These are phyloP conservation scores for Eufriesea mexicana DNA, from an alignment of 1,140 invertebrate genomes.

Conservation along the genomic window DNA sequence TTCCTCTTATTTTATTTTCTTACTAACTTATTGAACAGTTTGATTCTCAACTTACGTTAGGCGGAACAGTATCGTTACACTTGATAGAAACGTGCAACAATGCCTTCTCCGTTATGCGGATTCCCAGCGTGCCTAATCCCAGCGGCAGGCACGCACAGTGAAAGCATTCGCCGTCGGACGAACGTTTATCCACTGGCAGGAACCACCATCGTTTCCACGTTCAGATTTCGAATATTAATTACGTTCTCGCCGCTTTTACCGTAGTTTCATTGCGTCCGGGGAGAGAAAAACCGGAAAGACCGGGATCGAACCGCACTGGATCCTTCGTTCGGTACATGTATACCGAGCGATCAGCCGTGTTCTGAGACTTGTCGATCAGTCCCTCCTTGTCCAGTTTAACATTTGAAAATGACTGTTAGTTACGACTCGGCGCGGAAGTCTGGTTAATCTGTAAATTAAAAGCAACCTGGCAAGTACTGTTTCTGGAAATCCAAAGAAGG, in stretches of 20 bases:
- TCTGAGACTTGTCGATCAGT: background rate
- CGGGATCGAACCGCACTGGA: background rate
- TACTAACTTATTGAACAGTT: background rate
- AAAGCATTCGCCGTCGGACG: constrained; percentile 49
- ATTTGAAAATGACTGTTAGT: constrained; percentile 3
- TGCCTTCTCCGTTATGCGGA: constrained; percentile 47
- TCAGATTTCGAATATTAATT: constrained; percentile 40
- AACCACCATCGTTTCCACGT: constrained; percentile 20
- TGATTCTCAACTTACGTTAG: background rate
- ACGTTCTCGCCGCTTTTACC: constrained; percentile 17
- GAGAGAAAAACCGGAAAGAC: constrained; percentile 28
- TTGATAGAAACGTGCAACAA: constrained; percentile 47
- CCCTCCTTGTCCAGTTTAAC: background rate
- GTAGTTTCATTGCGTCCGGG: background rate
- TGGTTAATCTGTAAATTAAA: constrained; percentile 1
- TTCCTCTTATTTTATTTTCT: no score
- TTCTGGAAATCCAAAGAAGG: background rate
- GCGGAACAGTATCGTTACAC: background rate
- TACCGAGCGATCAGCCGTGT: background rate
- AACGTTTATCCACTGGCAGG: background rate
- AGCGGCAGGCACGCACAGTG: constrained; percentile 31
- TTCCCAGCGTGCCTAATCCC: constrained; percentile 55
- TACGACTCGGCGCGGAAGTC: background rate
- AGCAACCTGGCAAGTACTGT: background rate
- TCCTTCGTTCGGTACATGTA: background rate